Conservation (phyloP, 2,113 vertebrate species). For the Parus major region DNA sequence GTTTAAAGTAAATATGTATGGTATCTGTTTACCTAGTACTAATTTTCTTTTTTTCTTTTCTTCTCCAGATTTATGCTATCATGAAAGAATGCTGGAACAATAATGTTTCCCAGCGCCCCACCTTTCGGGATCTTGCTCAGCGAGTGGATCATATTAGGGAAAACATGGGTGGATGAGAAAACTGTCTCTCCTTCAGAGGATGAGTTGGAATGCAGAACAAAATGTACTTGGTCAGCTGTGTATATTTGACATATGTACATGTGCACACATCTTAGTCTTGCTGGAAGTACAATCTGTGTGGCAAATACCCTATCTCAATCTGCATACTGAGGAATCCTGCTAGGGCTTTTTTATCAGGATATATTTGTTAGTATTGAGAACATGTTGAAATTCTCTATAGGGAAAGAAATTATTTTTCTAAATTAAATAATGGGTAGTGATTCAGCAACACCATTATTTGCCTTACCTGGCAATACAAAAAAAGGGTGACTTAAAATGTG, state of each 20-base stretch:
- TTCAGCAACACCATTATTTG: conserved; percentile 40
- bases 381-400: conserved; percentile 1
- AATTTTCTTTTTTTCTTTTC: not conserved
- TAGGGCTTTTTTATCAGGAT: conserved; percentile 44
- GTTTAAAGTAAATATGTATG: not conserved
- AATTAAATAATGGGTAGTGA: conserved; percentile 13
- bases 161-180: conserved; percentile 76
- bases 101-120: conserved; percentile 79
- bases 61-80: conserved; percentile 83
- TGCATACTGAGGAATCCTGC: conserved; percentile 11
- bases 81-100: conserved; percentile 93
- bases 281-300: conserved; percentile 35
- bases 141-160: conserved; percentile 85
- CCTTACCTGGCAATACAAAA: conserved; percentile 46
- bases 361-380: conserved; percentile 26
- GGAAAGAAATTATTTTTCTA: conserved; percentile 30
- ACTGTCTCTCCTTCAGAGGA: not conserved
- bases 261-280: not conserved
- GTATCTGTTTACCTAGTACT: not conserved
- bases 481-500: not conserved
- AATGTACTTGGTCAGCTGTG: conserved; percentile 39
- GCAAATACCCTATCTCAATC: conserved; percentile 17
- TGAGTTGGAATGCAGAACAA: conserved; percentile 30
- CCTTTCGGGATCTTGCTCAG: conserved; percentile 83
- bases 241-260: conserved; percentile 10